Conservation (phyloP, 2,888 invertebrate genomes). For the Scaptomyza caliginosa region DNA sequence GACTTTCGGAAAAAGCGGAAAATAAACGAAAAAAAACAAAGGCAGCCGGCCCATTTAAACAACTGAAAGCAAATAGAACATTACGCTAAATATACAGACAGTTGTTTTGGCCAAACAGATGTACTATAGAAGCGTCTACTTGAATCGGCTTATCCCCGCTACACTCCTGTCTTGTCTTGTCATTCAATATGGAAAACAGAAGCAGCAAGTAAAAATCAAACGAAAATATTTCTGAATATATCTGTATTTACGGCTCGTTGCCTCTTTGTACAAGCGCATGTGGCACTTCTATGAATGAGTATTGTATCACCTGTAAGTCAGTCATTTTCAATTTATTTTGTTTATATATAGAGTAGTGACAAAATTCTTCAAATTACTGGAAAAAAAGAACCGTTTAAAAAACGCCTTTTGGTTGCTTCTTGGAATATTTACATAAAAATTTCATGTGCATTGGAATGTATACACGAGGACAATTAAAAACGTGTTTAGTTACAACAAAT, state of each 20-base stretch:
- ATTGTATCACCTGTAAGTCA: constrained; percentile 22
- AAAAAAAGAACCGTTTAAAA: too few relatives aligned
- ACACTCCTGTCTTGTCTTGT: not conserved
- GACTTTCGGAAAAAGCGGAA: constrained; percentile 6
- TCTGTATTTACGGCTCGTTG: constrained; percentile 22
- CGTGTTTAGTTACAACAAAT: too few relatives aligned
- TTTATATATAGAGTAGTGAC: not conserved
- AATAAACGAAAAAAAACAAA: constrained; percentile 11
- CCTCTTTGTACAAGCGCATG: constrained; percentile 19
- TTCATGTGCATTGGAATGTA: too few relatives aligned
- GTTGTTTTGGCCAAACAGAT: constrained; percentile 48
- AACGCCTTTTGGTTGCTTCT: too few relatives aligned
- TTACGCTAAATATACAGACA: constrained; percentile 66
- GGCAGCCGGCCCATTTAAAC: constrained; percentile 51
- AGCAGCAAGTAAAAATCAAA: constrained; percentile 43
- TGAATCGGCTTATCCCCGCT: constrained; percentile 6
- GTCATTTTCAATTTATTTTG: constrained; percentile 1
- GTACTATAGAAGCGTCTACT: constrained; percentile 41
- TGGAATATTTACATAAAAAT: too few relatives aligned
- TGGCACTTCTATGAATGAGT: constrained; percentile 51
- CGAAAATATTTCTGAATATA: constrained; percentile 46
- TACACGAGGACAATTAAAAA: too few relatives aligned
- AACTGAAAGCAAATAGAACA: constrained; percentile 42
- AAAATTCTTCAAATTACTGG: not conserved
- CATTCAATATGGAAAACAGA: constrained; percentile 13